A percentile compares a stretch with the other conserved stretches of the same genome.
These are phyloP conservation scores for Pseudomugil tenellus DNA, from an alignment of 2,797 vertebrate genomes.

Conservation along the genomic window DNA sequence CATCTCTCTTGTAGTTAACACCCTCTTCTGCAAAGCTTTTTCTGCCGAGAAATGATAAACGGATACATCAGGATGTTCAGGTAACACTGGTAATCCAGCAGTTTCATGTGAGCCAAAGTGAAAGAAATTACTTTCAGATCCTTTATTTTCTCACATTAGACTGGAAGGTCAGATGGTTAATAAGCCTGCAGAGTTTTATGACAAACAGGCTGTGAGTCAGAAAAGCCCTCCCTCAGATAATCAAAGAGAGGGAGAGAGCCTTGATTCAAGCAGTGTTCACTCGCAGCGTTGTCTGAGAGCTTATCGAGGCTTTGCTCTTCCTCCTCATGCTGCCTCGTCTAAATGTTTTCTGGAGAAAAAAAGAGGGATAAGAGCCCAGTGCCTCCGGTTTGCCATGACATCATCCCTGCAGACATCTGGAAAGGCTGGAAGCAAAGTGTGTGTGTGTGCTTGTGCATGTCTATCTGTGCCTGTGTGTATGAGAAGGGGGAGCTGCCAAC, in stretches of 20 bases:
- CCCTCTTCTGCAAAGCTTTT: conserved; percentile 51
- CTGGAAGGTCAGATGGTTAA: conserved; percentile 13
- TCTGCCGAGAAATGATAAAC: conserved; percentile 46
- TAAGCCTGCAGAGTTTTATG: conserved; percentile 24
- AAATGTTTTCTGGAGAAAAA: conserved; percentile 66
- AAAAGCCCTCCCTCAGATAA: conserved; percentile 37
- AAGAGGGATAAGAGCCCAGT: conserved; percentile 53
- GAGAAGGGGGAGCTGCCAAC: conserved; percentile 39
- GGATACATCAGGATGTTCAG: conserved; percentile 68
- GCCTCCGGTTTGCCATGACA: conserved; percentile 81
- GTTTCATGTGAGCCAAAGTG: conserved; percentile 2
- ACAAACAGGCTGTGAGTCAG: conserved; percentile 55
- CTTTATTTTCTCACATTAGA: neutral
- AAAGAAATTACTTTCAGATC: neutral
- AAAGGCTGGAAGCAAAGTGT: conserved; percentile 69
- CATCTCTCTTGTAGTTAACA: conserved; percentile 47
- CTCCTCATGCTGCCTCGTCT: conserved; percentile 50
- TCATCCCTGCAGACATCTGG: conserved; percentile 83
- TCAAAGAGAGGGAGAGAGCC: conserved; percentile 38
- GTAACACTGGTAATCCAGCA: conserved; percentile 58
- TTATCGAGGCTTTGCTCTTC: conserved; percentile 56
- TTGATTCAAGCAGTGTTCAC: conserved; percentile 14
- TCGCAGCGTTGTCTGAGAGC: conserved; percentile 58
- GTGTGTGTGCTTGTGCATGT: conserved; percentile 55
- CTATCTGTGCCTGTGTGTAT: conserved; percentile 46